Conservation (phyloP, 2,113 vertebrate genomes). For the Erinaceus europaeus region DNA sequence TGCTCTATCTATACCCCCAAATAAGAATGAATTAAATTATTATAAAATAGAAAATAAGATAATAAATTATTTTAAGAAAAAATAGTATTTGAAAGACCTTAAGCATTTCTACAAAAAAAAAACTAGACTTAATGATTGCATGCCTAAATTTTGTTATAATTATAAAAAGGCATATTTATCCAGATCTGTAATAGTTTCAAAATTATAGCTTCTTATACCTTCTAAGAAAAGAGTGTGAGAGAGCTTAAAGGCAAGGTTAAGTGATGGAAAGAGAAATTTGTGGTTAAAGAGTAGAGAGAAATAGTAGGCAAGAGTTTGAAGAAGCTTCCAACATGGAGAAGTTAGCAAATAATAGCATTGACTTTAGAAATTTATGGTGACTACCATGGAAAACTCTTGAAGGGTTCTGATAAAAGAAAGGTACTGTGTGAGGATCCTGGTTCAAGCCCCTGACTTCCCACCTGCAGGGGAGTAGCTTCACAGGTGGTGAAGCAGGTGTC, state of each 20-base stretch:
- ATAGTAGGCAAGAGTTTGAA: neutral
- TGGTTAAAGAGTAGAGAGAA: neutral
- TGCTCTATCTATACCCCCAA: too few species aligned
- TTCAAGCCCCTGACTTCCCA: too few species aligned
- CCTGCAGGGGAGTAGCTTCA: too few species aligned
- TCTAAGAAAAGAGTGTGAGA: neutral
- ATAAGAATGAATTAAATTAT: too few species aligned
- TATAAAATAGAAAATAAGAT: too few species aligned
- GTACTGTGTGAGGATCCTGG: too few species aligned
- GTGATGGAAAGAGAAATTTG: neutral
- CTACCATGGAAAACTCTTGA: neutral
- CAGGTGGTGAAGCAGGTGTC: too few species aligned
- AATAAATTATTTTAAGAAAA: too few species aligned
- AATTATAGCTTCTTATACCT: neutral
- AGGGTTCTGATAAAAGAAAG: neutral
- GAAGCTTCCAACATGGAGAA: neutral
- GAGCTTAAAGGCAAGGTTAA: neutral
- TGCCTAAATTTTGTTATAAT: neutral
- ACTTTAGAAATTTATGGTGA: slow-evolving; percentile 2
- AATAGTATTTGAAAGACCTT: too few species aligned
- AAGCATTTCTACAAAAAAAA: slow-evolving; percentile 37
- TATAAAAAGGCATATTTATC: neutral
- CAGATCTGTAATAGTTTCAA: neutral
- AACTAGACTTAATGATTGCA: neutral
- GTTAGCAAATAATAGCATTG: neutral